These are phyloP conservation scores for Onychomys torridus DNA, from an alignment of 2,797 vertebrate genomes.

Conservation along the genomic window DNA sequence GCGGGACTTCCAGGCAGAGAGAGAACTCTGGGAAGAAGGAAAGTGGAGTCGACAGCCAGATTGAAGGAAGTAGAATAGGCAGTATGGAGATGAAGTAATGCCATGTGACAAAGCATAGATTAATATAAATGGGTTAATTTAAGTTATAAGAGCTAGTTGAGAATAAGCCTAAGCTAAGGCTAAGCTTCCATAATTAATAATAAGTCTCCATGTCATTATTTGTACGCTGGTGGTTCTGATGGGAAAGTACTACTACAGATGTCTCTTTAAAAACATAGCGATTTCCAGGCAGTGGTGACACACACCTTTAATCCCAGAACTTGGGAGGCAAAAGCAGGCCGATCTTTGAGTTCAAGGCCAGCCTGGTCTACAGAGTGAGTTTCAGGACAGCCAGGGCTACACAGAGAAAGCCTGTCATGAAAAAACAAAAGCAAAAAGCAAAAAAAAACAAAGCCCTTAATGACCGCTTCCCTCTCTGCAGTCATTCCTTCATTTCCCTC, in stretches of 20 bases:
- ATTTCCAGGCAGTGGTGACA: background rate
- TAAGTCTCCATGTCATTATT: background rate
- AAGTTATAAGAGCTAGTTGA: background rate
- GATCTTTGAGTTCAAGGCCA: background rate
- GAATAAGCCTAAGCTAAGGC: background rate
- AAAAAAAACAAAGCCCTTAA: background rate
- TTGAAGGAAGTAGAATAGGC: background rate
- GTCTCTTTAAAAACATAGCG: background rate
- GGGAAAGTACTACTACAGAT: background rate
- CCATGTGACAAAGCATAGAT: background rate
- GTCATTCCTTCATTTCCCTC: slow-evolving; percentile 28
- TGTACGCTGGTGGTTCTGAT: background rate
- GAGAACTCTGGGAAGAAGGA: background rate
- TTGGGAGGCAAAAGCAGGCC: background rate
- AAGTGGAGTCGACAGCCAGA: background rate
- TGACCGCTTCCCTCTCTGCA: slow-evolving; percentile 10
- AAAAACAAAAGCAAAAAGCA: no score
- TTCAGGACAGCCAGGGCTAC: background rate
- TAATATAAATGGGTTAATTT: background rate
- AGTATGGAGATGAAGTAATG: background rate
- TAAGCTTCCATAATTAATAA: background rate
- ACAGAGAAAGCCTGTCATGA: background rate
- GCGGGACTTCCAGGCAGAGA: background rate
- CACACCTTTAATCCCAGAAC: background rate
- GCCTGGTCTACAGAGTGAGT: background rate